Percentiles rank a stretch among this genome's conserved stretches.
Conservation (phyloP, 2,888 invertebrate species). For the Oeneis ivallda region DNA sequence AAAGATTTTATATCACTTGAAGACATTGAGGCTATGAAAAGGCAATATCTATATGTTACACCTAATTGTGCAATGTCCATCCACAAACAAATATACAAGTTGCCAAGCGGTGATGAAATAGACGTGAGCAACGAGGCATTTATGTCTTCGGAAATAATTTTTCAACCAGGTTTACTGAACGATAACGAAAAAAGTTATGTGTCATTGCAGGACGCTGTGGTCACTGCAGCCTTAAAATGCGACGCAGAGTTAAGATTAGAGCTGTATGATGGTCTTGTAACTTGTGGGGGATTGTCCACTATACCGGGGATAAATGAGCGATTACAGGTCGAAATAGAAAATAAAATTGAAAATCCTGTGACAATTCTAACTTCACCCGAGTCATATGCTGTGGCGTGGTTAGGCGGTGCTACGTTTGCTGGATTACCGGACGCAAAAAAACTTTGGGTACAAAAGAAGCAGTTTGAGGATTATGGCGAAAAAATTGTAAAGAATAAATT, state of each 20-base stretch:
- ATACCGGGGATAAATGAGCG: constrained; percentile 57
- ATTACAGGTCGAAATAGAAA: constrained; percentile 52
- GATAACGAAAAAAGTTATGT: constrained; percentile 42
- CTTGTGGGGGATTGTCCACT: constrained; percentile 59
- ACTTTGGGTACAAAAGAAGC: constrained; percentile 59
- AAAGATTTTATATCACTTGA: constrained; percentile 41
- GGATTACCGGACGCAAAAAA: constrained; percentile 53
- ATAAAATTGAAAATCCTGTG: constrained; percentile 43
- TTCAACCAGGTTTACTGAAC: constrained; percentile 54
- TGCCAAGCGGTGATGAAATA: constrained; percentile 55
- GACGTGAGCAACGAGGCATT: constrained; percentile 58
- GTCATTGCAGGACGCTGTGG: constrained; percentile 54
- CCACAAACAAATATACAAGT: constrained; percentile 41
- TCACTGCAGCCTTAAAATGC: constrained; percentile 53
- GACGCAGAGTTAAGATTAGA: constrained; percentile 54
- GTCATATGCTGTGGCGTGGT: constrained; percentile 58
- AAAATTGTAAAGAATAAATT: constrained; percentile 64
- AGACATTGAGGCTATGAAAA: constrained; percentile 51
- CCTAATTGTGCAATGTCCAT: constrained; percentile 43
- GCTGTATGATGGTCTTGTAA: constrained; percentile 53
- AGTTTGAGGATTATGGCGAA: constrained; percentile 63
- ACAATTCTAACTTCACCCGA: constrained; percentile 53
- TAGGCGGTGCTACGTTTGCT: constrained; percentile 68
- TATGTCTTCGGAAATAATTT: constrained; percentile 57
- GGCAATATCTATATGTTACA: constrained; percentile 50